A percentile compares a stretch with the other conserved stretches of the same genome.
These are phyloP conservation scores for Microcaecilia unicolor DNA, from an alignment of 2,797 vertebrate species.

Conservation along the genomic window DNA sequence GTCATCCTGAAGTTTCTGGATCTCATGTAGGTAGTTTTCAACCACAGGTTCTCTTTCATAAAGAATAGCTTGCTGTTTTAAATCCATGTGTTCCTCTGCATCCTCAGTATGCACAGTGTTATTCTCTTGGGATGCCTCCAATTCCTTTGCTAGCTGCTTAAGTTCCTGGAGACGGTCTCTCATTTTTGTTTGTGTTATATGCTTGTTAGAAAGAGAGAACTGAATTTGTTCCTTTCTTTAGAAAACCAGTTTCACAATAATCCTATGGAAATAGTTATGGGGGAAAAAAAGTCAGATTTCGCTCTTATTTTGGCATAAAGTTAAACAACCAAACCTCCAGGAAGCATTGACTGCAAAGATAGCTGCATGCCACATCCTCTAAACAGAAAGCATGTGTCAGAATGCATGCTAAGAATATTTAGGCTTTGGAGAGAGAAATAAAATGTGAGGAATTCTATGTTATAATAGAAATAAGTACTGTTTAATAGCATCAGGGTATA, in stretches of 20 bases:
- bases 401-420: not conserved
- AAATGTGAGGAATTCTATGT: too few relatives aligned
- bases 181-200: constrained; percentile 54
- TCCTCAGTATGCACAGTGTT: constrained; percentile 17
- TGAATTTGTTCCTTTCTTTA: not conserved
- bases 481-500: too few relatives aligned
- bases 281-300: not conserved
- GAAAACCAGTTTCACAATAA: constrained; percentile 7
- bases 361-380: not conserved
- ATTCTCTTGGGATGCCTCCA: constrained; percentile 34
- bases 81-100: constrained; percentile 45
- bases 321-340: too few relatives aligned
- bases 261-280: constrained; percentile 13
- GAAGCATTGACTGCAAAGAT: not conserved
- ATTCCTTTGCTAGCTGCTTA: constrained; percentile 61
- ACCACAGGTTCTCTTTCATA: constrained; percentile 81
- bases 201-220: not conserved
- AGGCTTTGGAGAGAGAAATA: not conserved
- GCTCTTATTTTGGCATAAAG: not conserved
- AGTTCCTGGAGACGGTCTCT: constrained; percentile 84
- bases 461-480: too few relatives aligned
- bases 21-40: constrained; percentile 71
- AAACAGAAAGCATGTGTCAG: not conserved
- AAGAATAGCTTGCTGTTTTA: constrained; percentile 73
- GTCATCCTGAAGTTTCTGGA: constrained; percentile 69